Base-by-base conservation (phyloP, 1,140 invertebrate genomes). In the Nasonia longicornis region DNA sequence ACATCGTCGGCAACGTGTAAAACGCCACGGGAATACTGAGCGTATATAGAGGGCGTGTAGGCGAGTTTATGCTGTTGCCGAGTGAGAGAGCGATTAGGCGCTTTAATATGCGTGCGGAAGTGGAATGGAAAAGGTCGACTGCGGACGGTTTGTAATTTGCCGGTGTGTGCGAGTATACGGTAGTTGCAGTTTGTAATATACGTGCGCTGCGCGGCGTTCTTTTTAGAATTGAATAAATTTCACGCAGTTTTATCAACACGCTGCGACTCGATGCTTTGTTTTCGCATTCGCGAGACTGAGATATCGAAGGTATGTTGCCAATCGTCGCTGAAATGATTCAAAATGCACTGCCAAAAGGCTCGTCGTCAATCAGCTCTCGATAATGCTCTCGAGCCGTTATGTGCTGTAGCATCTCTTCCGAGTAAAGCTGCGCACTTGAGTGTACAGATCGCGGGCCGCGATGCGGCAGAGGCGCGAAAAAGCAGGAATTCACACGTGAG, bases 401-500 rank as follows among this genome's bases (percentile, higher is more conserved):
- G 14, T 16, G 10, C 45, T 26, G 26, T 26, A 26, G 14, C 66
- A 67, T 67, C 66, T 67, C 66, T 26, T 31, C 22, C 20, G 52
- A 7, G 52, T 58, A 58, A 58, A 58, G 3, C 1, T 58, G 14
- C 6, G 52, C 52, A 20, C 31, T 20, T 58, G 16, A 58, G 52
- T 58, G 52, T 58, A 70, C n/a, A 70, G 35, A 70, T 38, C 22
- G 52, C 20, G 52, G 26, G 2, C 22, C 67, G 67, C 67, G 22
- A 29, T 52, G 67, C 29, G 29, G 67, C 4, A 2, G 3, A 38
- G 35, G 16, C 69, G 42, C 71, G 71, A 45, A 22, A 31, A 45
- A 31, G 74, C 29, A 63, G 48, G 73, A 63, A 63, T 29, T 63
- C 48, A 63, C n/a, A 29, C 35, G 52, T 26, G 78, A 72, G 38